These are phyloP conservation scores for Sciurus niger DNA, from an alignment of 2,113 vertebrate species.

Conservation along the genomic window DNA sequence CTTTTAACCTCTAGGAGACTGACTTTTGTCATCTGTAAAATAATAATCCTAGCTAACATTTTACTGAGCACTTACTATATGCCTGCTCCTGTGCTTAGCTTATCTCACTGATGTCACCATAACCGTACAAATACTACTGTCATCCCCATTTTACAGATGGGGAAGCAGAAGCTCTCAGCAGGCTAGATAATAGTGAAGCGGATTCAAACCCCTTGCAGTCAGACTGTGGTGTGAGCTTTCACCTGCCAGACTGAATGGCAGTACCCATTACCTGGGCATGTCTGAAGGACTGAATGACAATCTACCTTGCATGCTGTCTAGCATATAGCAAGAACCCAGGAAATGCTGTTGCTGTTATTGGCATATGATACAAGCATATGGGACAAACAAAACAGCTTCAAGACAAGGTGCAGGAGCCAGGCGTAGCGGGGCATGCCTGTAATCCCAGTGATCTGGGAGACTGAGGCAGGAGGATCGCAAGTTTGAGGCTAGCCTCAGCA, in stretches of 20 bases:
- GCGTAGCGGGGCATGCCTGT: too few relatives aligned
- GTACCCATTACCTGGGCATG: not conserved
- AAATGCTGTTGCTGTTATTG: not conserved
- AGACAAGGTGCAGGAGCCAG: too few relatives aligned
- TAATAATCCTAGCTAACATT: not conserved
- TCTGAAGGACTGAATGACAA: not conserved
- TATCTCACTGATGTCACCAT: not conserved
- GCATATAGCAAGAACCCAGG: not conserved
- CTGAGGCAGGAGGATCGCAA: too few relatives aligned
- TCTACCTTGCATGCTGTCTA: too few relatives aligned
- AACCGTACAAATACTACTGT: not conserved
- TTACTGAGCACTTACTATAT: not conserved
- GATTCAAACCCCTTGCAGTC: not conserved
- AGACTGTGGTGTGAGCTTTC: not conserved
- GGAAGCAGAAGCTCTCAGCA: not conserved
- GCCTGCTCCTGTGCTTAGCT: not conserved
- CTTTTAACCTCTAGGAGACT: not conserved
- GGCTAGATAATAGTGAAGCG: not conserved
- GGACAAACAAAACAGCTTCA: not conserved
- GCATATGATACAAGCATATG: fast-evolving
- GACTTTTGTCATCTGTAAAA: not conserved
- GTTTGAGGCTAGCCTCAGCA: too few relatives aligned
- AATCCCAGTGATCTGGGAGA: too few relatives aligned
- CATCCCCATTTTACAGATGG: not conserved
- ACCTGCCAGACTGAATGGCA: too few relatives aligned